A percentile compares a stretch with the other conserved stretches of the same genome.
These are phyloP conservation scores for Linyphia triangularis DNA, from an alignment of 2,888 invertebrate genomes.

Conservation along the genomic window DNA sequence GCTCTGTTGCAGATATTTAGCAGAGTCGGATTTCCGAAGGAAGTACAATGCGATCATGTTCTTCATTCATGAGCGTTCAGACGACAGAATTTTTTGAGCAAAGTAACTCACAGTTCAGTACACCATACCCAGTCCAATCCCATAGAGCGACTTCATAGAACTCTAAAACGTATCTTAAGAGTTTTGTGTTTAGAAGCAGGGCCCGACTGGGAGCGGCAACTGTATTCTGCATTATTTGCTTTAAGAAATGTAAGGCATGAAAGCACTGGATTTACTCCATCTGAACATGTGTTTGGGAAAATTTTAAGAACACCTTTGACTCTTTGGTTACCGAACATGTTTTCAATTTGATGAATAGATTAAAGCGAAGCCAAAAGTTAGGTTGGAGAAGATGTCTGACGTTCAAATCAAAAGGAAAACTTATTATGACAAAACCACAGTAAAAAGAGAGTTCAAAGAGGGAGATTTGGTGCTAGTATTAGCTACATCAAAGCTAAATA, in stretches of 20 bases:
- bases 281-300: conserved; percentile 42
- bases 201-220: not conserved
- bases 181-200: conserved; percentile 4
- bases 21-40: not conserved
- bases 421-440: conserved; percentile 31
- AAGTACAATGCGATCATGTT: not conserved
- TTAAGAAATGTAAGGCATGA: conserved; percentile 11
- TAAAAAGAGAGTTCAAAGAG: conserved; percentile 12
- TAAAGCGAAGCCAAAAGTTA: conserved; percentile 23
- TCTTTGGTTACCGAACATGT: conserved; percentile 31
- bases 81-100: no score
- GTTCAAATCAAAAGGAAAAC: not conserved
- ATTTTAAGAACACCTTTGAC: conserved; percentile 17
- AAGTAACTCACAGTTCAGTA: not conserved
- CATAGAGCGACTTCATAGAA: not conserved
- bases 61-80: not conserved
- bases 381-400: not conserved
- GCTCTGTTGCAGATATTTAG: not conserved
- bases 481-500: not conserved
- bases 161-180: not conserved
- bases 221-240: not conserved
- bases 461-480: conserved; percentile 30
- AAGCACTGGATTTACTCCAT: conserved; percentile 2
- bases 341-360: conserved; percentile 11
- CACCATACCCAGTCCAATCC: not conserved